Evolutionary conservation across 2,797 vertebrate species (phyloP).

Genomic region (Loris lydekkerianus): DNA sequence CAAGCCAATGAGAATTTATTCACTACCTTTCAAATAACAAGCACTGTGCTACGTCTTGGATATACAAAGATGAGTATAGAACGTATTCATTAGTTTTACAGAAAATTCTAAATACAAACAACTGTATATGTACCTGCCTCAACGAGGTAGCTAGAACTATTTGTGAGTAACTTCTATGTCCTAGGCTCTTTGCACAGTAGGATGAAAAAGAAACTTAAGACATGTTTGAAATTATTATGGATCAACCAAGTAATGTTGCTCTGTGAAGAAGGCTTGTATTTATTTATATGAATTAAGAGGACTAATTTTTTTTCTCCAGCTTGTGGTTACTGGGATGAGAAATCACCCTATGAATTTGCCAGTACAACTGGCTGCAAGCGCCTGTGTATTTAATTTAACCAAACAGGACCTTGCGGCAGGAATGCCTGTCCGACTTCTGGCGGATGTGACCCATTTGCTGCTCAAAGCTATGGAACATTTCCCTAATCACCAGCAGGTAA

Average conservation of each 20-base stretch:
- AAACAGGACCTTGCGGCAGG: slow-evolving; percentile 98
- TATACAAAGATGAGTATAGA: slow-evolving; percentile 28
- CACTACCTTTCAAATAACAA: not conserved
- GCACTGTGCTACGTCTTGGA: not conserved
- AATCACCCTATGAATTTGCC: slow-evolving; percentile 97
- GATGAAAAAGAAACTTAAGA: slow-evolving; percentile 48
- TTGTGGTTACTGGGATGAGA: slow-evolving; percentile 98
- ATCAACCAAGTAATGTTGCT: not conserved
- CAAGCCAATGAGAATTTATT: slow-evolving; percentile 36
- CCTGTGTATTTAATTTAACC: slow-evolving; percentile 98
- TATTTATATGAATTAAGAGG: slow-evolving; percentile 61
- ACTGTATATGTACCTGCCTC: not conserved
- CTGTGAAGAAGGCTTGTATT: not conserved
- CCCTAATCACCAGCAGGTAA: slow-evolving; percentile 99
- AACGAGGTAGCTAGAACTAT: not conserved
- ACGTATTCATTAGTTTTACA: slow-evolving; percentile 12
- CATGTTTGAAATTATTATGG: slow-evolving; percentile 49
- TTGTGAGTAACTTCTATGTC: slow-evolving; percentile 45
- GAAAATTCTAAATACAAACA: slow-evolving; percentile 27
- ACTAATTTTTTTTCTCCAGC: slow-evolving; percentile 87
- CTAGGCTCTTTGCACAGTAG: slow-evolving; percentile 5
- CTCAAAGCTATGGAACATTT: slow-evolving; percentile 99
- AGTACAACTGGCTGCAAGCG: slow-evolving; percentile 98
- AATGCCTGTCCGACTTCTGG: slow-evolving; percentile 96
- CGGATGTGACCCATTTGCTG: slow-evolving; percentile 95